These are phyloP conservation scores for Parasteatoda lunata DNA, from an alignment of 2,888 invertebrate species.

Conservation along the genomic window DNA sequence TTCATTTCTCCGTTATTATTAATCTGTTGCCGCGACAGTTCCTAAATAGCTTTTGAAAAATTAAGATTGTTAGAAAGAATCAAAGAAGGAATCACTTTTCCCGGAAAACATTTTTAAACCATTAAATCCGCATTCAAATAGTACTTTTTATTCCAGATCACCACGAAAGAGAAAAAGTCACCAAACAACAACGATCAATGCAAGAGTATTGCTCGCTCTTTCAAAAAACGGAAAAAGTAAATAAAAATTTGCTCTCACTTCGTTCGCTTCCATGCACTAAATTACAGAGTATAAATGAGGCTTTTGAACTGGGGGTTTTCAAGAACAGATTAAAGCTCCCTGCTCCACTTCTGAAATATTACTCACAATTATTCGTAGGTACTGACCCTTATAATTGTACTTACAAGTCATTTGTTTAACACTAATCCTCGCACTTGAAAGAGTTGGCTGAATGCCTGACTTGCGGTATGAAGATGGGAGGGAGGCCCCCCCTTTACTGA, in stretches of 20 bases:
- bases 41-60: background rate
- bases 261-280: constrained; percentile 42
- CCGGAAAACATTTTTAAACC: constrained; percentile 37
- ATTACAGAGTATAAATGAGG: constrained; percentile 64
- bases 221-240: constrained; percentile 12
- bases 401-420: constrained; percentile 68
- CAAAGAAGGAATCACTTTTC: background rate
- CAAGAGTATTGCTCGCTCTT: background rate
- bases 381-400: constrained; percentile 69
- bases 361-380: constrained; percentile 64
- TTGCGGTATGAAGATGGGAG: constrained; percentile 42
- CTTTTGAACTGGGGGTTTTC: constrained; percentile 59
- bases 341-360: constrained; percentile 53
- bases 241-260: constrained; percentile 11
- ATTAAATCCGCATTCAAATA: constrained; percentile 35
- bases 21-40: background rate
- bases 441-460: constrained; percentile 63
- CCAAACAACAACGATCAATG: constrained; percentile 1
- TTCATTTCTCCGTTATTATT: too few species aligned
- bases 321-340: constrained; percentile 54
- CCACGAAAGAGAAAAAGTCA: constrained; percentile 32
- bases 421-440: constrained; percentile 60
- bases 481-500: constrained; percentile 39
- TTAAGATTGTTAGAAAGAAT: background rate
- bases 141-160: constrained; percentile 20